Conservation (phyloP, 2,888 invertebrate species). For the Meiosimyza platycephala region DNA sequence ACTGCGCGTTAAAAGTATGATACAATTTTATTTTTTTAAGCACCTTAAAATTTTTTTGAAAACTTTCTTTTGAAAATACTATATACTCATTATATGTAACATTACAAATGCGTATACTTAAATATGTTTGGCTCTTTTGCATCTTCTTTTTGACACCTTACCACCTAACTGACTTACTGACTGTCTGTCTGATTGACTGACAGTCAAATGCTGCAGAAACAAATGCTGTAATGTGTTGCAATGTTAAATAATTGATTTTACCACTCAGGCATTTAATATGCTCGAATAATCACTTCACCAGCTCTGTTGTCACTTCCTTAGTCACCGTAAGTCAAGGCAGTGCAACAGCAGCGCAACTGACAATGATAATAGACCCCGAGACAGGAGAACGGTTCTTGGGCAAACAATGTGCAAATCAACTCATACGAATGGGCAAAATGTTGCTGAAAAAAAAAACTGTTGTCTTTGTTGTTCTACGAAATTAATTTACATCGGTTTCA, state of each 20-base stretch:
- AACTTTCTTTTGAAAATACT: no score
- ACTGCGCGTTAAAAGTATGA: no score
- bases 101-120: no score
- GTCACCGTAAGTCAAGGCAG: background rate
- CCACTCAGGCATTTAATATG: constrained; percentile 48
- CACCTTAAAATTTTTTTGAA: no score
- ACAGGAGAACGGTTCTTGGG: background rate
- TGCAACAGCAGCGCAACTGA: constrained; percentile 22
- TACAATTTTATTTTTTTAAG: no score
- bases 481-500: constrained; percentile 50
- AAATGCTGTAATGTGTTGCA: constrained; percentile 42
- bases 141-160: no score
- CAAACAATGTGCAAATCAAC: constrained; percentile 42
- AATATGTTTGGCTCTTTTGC: no score
- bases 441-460: constrained; percentile 39
- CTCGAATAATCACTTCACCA: constrained; percentile 26
- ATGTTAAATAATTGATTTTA: constrained; percentile 54
- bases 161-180: no score
- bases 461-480: constrained; percentile 53
- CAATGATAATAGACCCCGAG: background rate
- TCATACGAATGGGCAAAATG: constrained; percentile 14
- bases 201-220: no score
- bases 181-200: no score
- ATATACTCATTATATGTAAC: no score
- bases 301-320: constrained; percentile 15